phyloP scores from a whole-genome alignment of 92 coral and sea anemone genomes.

The Isaurus tuberculatus region DNA sequence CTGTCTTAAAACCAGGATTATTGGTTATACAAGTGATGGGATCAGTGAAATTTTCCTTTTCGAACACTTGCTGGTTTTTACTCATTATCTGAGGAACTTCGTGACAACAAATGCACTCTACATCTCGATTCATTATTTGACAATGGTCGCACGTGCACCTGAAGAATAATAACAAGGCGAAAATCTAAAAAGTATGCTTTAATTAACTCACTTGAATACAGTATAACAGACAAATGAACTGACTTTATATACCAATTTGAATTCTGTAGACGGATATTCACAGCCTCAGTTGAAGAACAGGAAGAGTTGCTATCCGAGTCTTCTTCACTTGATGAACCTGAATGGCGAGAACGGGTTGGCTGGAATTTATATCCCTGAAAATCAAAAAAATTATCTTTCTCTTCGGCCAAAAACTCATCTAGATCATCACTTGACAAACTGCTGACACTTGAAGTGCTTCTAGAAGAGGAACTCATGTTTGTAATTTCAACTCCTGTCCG shows the following conservation, averaged over 20 bases:
- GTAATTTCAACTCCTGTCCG: slow-evolving; percentile 28
- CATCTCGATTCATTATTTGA: slow-evolving; percentile 65
- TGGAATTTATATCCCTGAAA: slow-evolving; percentile 30
- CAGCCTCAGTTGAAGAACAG: slow-evolving; percentile 37
- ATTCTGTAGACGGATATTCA: slow-evolving; percentile 32
- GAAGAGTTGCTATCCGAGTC: slow-evolving; percentile 36
- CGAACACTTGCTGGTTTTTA: slow-evolving; percentile 54
- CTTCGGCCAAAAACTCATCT: slow-evolving; percentile 24
- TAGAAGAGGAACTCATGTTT: slow-evolving; percentile 40
- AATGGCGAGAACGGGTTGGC: slow-evolving; percentile 19
- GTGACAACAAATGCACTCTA: slow-evolving; percentile 58
- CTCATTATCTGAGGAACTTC: slow-evolving; percentile 48
- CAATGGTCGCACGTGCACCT: slow-evolving; percentile 65
- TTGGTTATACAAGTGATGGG: slow-evolving; percentile 32
- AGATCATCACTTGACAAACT: slow-evolving; percentile 33
- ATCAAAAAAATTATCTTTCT: slow-evolving; percentile 23
- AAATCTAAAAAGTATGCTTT: slow-evolving; percentile 28
- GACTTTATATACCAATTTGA: slow-evolving; percentile 22
- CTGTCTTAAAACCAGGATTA: slow-evolving; percentile 50
- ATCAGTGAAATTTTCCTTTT: slow-evolving; percentile 39
- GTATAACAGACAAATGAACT: slow-evolving; percentile 18
- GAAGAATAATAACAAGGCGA: slow-evolving; percentile 39
- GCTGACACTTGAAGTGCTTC: slow-evolving; percentile 43
- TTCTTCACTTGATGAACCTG: slow-evolving; percentile 35
- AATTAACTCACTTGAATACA: slow-evolving; percentile 22